Conservation (phyloP, 2,797 vertebrate genomes). For the Parauchenoglanis ngamensis region DNA sequence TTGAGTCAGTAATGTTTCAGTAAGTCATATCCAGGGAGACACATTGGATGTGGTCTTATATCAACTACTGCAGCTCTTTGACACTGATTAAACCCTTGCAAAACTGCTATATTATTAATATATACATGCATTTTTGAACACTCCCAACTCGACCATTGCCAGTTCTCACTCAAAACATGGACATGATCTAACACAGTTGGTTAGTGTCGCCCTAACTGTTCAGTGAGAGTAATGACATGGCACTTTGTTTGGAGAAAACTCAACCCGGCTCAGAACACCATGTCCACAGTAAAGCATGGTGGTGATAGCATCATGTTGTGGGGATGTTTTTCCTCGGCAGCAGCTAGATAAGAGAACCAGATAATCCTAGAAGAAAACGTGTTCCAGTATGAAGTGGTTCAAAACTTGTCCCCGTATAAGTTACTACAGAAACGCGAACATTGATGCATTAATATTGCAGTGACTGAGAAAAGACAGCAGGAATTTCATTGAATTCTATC, state of each 20-base stretch:
- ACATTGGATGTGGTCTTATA: conserved; percentile 8
- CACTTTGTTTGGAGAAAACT: not conserved
- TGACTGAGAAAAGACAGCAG: not conserved
- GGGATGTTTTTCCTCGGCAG: not conserved
- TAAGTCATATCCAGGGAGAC: not conserved
- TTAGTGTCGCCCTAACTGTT: too few relatives aligned
- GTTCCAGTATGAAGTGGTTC: not conserved
- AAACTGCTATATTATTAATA: not conserved
- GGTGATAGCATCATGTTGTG: not conserved
- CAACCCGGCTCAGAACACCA: not conserved
- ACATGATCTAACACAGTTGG: not conserved
- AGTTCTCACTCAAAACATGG: not conserved
- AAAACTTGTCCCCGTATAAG: not conserved
- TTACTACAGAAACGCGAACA: not conserved
- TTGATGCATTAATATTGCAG: not conserved
- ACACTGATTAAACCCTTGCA: conserved; percentile 4
- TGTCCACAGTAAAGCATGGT: not conserved
- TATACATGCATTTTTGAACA: not conserved
- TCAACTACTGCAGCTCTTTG: not conserved
- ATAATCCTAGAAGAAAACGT: not conserved
- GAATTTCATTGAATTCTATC: not conserved
- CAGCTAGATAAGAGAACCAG: not conserved
- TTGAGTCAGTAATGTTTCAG: not conserved
- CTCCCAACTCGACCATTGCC: too few relatives aligned
- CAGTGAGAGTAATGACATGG: not conserved